Conservation (phyloP, 2,888 invertebrate genomes). For the Clunio marinus region DNA sequence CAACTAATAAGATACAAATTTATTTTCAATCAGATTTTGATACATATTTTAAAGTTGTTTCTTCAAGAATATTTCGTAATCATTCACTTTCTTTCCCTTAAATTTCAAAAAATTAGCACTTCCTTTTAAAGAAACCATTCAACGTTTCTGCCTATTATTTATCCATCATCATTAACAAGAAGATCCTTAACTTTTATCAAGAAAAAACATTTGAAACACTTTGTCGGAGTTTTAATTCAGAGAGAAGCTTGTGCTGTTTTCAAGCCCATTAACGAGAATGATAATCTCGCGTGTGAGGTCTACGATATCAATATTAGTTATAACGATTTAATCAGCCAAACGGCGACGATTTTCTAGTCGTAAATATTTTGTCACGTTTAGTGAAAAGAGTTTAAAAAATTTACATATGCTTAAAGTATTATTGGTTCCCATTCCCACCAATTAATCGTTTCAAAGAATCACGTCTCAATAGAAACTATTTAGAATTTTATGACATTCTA, state of each 20-base stretch:
- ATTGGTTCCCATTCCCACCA: conserved; percentile 34
- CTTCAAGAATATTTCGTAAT: too few relatives aligned
- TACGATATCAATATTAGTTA: background rate
- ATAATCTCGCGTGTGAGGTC: conserved; percentile 19
- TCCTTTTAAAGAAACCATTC: background rate
- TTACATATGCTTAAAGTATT: conserved; percentile 11
- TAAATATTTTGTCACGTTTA: conserved; percentile 30
- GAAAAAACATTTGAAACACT: background rate
- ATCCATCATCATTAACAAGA: conserved; percentile 30
- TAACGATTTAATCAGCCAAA: background rate
- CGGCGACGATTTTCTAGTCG: background rate
- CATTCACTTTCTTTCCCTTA: too few relatives aligned
- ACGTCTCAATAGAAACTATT: conserved; percentile 31
- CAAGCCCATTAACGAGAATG: background rate
- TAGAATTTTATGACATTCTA: background rate
- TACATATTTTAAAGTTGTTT: too few relatives aligned
- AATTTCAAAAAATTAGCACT: background rate
- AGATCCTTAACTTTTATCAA: background rate
- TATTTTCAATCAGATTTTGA: too few relatives aligned
- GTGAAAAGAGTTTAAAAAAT: background rate
- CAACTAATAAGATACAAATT: too few relatives aligned
- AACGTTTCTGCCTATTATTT: conserved; percentile 26
- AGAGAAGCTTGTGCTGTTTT: too few relatives aligned
- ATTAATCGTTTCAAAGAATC: conserved; percentile 31
- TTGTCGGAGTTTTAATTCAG: background rate